Evolutionary conservation across 2,797 vertebrate genomes (phyloP).

Genomic region (Gambusia yucatana): DNA sequence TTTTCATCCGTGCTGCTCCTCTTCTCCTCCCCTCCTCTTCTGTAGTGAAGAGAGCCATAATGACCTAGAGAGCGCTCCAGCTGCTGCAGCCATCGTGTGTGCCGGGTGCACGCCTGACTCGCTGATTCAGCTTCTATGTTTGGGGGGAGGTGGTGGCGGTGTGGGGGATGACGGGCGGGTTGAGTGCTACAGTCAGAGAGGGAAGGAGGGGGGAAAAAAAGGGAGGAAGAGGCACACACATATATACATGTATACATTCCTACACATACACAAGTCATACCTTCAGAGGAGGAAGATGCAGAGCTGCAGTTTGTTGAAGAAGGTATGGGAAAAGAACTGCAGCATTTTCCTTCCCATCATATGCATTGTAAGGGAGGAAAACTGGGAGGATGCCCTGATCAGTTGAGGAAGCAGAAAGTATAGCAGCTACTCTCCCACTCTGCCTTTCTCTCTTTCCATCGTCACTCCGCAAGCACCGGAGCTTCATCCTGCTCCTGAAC

Average conservation of each 20-base stretch:
- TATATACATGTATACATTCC: slow-evolving; percentile 51
- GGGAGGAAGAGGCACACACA: slow-evolving; percentile 33
- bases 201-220: slow-evolving; percentile 55
- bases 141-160: slow-evolving; percentile 69
- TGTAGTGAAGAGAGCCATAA: slow-evolving; percentile 86
- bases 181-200: slow-evolving; percentile 75
- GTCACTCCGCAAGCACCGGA: slow-evolving; percentile 55
- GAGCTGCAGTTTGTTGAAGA: slow-evolving; percentile 54
- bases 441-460: slow-evolving; percentile 61
- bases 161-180: slow-evolving; percentile 65
- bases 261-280: slow-evolving; percentile 82
- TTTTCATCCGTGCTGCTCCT: slow-evolving; percentile 76
- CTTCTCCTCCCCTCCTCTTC: slow-evolving; percentile 71
- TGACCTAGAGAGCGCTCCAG: slow-evolving; percentile 90
- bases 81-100: slow-evolving; percentile 92
- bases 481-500: slow-evolving; percentile 66
- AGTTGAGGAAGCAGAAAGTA: slow-evolving; percentile 67
- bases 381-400: slow-evolving; percentile 76
- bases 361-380: slow-evolving; percentile 71
- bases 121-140: slow-evolving; percentile 94
- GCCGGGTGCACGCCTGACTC: slow-evolving; percentile 85
- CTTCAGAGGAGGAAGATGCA: slow-evolving; percentile 83
- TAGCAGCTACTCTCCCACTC: slow-evolving; percentile 59
- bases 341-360: slow-evolving; percentile 76
- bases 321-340: slow-evolving; percentile 69